Conservation (phyloP, 2,797 vertebrate species). For the Enoplosus armatus region DNA sequence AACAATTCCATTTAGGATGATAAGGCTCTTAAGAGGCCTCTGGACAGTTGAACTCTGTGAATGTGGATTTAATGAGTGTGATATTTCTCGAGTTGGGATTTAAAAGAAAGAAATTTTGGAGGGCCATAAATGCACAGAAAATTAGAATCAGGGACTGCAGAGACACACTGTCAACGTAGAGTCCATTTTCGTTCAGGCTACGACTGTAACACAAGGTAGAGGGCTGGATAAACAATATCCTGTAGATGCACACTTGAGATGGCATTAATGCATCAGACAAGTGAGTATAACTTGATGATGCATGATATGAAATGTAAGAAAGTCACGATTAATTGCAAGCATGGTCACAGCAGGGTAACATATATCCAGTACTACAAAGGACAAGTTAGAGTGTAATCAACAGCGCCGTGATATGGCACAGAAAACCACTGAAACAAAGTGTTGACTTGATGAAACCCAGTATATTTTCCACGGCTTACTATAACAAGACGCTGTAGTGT, state of each 20-base stretch:
- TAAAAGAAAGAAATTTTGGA: not conserved
- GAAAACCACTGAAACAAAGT: conserved; percentile 22
- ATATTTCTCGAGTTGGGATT: conserved; percentile 4
- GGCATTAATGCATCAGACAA: not conserved
- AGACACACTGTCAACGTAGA: not conserved
- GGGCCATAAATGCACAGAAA: not conserved
- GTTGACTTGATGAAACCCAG: conserved; percentile 37
- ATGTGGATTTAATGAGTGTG: conserved; percentile 1
- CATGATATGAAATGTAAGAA: not conserved
- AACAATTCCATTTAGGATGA: conserved; percentile 15
- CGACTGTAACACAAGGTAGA: not conserved
- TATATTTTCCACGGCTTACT: conserved; percentile 28
- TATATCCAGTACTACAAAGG: not conserved
- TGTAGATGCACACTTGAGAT: not conserved
- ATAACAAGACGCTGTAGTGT: not conserved
- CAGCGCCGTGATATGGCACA: not conserved
- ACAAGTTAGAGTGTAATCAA: conserved; percentile 11
- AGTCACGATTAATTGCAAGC: conserved; percentile 1
- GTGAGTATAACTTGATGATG: not conserved
- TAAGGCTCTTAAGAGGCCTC: conserved; percentile 12
- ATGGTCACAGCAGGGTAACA: not conserved
- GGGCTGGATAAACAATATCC: not conserved
- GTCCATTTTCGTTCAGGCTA: not conserved
- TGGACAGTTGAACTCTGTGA: conserved; percentile 1
- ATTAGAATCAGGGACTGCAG: not conserved